phyloP scores from a whole-genome alignment of 2,797 vertebrate species.

The Parotocinclus haroldoi region DNA sequence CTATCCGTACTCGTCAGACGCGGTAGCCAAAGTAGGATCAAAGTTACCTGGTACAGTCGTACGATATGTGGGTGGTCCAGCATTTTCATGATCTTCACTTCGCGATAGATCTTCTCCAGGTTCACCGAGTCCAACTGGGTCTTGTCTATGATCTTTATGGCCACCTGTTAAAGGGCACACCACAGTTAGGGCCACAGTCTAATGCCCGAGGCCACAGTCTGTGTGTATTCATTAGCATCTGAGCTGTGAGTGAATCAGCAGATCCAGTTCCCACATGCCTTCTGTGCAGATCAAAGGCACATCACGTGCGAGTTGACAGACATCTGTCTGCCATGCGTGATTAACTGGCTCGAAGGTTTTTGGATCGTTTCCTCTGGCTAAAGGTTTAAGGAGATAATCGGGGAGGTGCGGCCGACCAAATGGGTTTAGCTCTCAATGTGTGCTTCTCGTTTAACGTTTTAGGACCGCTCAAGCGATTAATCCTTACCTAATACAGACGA shows the following conservation, averaged over 20 bases:
- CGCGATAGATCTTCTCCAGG: conserved; percentile 96
- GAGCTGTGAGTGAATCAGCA: not conserved
- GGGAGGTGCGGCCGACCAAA: conserved; percentile 7
- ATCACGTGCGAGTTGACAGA: conserved; percentile 12
- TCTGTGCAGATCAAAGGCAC: conserved; percentile 15
- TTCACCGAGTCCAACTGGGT: conserved; percentile 96
- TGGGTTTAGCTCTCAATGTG: conserved; percentile 1
- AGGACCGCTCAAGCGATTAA: not conserved
- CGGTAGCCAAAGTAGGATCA: not conserved
- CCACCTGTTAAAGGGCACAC: conserved; percentile 77
- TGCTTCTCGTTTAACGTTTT: not conserved
- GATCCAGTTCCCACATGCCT: conserved; percentile 24
- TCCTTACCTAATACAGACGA: not conserved
- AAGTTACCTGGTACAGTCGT: conserved; percentile 93
- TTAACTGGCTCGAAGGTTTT: conserved; percentile 4
- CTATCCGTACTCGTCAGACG: not conserved
- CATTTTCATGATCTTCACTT: conserved; percentile 99
- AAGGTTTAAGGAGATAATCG: conserved; percentile 2
- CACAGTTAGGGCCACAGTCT: conserved; percentile 21
- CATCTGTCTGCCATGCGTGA: conserved; percentile 10
- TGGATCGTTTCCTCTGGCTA: conserved; percentile 18
- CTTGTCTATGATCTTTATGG: conserved; percentile 99
- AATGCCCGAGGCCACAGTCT: conserved; percentile 8
- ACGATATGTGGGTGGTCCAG: conserved; percentile 96
- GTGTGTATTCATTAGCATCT: conserved; percentile 25